These are phyloP conservation scores for Zelostemma sp. DNA, from an alignment of 1,140 invertebrate genomes.

Conservation along the genomic window DNA sequence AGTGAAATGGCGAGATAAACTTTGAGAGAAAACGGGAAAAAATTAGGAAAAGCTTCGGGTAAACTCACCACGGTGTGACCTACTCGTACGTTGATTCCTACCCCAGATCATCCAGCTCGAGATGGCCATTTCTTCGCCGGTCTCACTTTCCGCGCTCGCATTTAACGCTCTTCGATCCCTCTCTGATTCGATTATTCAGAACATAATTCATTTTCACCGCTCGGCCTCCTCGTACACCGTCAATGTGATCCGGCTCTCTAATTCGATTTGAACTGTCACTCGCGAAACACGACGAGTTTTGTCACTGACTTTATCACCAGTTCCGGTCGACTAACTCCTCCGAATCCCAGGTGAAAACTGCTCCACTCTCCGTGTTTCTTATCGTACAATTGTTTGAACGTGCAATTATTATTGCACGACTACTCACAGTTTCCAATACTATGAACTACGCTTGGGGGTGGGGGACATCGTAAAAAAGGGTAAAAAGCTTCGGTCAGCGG, in stretches of 20 bases:
- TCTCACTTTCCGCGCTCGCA: constrained; percentile 53
- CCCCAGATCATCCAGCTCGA: constrained; percentile 65
- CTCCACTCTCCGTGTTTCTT: too few relatives aligned
- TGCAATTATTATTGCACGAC: too few relatives aligned
- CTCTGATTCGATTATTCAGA: constrained; percentile 26
- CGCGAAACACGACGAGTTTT: too few relatives aligned
- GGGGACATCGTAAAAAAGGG: too few relatives aligned
- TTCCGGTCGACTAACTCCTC: too few relatives aligned
- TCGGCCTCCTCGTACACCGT: constrained; percentile 4
- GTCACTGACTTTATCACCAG: too few relatives aligned
- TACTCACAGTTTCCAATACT: too few relatives aligned
- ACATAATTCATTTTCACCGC: constrained; percentile 48
- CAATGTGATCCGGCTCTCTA: background rate
- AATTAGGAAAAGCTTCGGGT: background rate
- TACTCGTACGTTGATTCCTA: constrained; percentile 63
- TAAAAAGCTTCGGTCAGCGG: too few relatives aligned
- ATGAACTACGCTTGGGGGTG: too few relatives aligned
- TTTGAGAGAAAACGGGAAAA: background rate
- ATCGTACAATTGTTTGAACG: too few relatives aligned
- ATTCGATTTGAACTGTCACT: constrained; percentile 9
- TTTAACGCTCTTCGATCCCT: constrained; percentile 50
- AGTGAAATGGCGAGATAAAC: constrained; percentile 3
- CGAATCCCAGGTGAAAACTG: too few relatives aligned
- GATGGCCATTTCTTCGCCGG: constrained; percentile 65
- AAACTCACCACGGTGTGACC: constrained; percentile 62